Conservation (phyloP, 2,888 invertebrate genomes). For the Gryllus longicercus region DNA sequence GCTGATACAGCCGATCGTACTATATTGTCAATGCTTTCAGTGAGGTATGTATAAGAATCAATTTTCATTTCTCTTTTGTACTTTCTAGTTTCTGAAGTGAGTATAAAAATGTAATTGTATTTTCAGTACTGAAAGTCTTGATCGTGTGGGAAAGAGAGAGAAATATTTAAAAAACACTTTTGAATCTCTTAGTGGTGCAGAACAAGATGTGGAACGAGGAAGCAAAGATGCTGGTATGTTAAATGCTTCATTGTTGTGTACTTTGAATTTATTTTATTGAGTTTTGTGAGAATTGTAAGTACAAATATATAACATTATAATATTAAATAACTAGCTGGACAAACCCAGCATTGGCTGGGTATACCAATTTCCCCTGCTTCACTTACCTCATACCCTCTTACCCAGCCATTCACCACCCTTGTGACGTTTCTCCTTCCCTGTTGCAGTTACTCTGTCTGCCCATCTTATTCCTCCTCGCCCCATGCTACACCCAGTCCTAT, state of each 20-base stretch:
- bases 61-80: not conserved
- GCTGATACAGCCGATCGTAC: constrained; percentile 77
- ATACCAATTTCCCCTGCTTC: too few species aligned
- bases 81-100: not conserved
- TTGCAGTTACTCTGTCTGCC: too few species aligned
- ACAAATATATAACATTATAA: not conserved
- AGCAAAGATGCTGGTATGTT: constrained; percentile 39
- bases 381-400: too few species aligned
- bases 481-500: too few species aligned
- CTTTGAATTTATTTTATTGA: too few species aligned
- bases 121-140: constrained; percentile 48
- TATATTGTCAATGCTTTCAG: constrained; percentile 65
- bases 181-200: constrained; percentile 65
- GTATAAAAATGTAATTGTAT: not conserved
- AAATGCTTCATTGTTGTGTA: not conserved
- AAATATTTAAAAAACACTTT: constrained; percentile 49
- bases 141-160: constrained; percentile 47
- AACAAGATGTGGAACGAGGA: constrained; percentile 47
- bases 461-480: too few species aligned
- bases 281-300: too few species aligned
- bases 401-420: too few species aligned
- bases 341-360: too few species aligned
- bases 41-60: constrained; percentile 60
- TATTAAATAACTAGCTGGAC: too few species aligned
- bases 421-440: too few species aligned